A percentile compares a stretch with the other conserved stretches of the same genome.
Conservation (phyloP, 2,113 vertebrate genomes). For the Chelonoidis abingdonii region DNA sequence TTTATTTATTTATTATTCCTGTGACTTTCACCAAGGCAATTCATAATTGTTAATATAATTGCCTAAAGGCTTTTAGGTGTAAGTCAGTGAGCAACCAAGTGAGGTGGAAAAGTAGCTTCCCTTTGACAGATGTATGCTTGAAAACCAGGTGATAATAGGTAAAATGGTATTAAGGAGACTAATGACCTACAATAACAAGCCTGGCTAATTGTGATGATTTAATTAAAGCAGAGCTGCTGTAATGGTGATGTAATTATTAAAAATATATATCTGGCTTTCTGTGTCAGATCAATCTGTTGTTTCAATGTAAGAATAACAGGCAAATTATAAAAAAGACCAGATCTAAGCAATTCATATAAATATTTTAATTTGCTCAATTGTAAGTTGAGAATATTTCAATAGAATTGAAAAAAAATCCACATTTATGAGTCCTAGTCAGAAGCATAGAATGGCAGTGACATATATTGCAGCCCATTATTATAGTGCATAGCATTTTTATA, state of each 20-base stretch:
- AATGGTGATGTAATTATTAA: constrained; percentile 43
- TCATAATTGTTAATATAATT: constrained; percentile 65
- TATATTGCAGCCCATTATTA: not conserved
- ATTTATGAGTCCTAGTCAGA: not conserved
- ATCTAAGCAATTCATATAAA: not conserved
- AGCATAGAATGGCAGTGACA: not conserved
- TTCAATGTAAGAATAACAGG: not conserved
- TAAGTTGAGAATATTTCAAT: not conserved
- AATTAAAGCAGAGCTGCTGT: constrained; percentile 68
- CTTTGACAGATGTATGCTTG: constrained; percentile 60
- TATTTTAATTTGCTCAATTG: constrained; percentile 25
- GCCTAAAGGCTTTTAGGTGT: constrained; percentile 56
- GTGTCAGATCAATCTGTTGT: constrained; percentile 7
- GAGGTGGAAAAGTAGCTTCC: constrained; percentile 50
- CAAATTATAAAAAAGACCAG: constrained; percentile 8
- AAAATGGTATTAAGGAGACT: constrained; percentile 66
- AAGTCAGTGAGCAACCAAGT: constrained; percentile 60
- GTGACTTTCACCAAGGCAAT: constrained; percentile 42
- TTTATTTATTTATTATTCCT: constrained; percentile 8
- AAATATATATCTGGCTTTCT: constrained; percentile 34
- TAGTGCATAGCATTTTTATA: not conserved
- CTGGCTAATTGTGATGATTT: constrained; percentile 70
- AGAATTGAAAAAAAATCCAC: fast-evolving
- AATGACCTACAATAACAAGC: constrained; percentile 73
- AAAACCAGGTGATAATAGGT: constrained; percentile 75